Evolutionary conservation across 64 coral and sea anemone genomes (phyloP).

Genomic region (Pachyseris speciosa): DNA sequence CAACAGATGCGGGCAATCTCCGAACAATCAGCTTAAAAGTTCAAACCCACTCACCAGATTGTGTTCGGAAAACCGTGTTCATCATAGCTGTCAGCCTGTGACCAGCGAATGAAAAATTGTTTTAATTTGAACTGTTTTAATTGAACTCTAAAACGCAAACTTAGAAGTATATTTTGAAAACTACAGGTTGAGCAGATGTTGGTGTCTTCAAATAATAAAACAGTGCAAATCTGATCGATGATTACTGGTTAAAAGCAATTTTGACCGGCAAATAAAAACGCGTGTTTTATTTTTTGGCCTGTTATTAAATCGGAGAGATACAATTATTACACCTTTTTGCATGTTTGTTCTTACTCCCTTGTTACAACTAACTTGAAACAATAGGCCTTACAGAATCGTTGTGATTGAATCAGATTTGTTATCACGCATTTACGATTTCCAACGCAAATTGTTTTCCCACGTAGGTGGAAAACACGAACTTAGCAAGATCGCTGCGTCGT

Average conservation of each 20-base stretch:
- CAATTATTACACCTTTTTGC: background rate
- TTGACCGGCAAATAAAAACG: no score
- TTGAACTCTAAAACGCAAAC: background rate
- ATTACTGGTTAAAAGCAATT: no score
- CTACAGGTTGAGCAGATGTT: background rate
- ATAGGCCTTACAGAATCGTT: background rate
- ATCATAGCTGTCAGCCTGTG: background rate
- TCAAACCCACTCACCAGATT: conserved; percentile 15
- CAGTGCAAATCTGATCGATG: conserved; percentile 28
- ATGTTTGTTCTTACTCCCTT: background rate
- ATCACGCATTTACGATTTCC: no score
- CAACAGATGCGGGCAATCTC: conserved; percentile 18
- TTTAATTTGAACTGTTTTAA: background rate
- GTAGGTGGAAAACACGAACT: no score
- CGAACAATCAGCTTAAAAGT: conserved; percentile 18
- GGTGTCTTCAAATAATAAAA: background rate
- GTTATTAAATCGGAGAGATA: background rate
- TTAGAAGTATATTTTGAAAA: background rate
- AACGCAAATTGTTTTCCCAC: no score
- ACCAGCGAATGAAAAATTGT: background rate
- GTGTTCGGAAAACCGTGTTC: background rate
- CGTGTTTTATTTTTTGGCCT: background rate
- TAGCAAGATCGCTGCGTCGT: no score
- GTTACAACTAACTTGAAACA: background rate
- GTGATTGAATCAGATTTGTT: background rate